phyloP scores from a whole-genome alignment of 2,797 vertebrate genomes.

The Liasis olivaceus region DNA sequence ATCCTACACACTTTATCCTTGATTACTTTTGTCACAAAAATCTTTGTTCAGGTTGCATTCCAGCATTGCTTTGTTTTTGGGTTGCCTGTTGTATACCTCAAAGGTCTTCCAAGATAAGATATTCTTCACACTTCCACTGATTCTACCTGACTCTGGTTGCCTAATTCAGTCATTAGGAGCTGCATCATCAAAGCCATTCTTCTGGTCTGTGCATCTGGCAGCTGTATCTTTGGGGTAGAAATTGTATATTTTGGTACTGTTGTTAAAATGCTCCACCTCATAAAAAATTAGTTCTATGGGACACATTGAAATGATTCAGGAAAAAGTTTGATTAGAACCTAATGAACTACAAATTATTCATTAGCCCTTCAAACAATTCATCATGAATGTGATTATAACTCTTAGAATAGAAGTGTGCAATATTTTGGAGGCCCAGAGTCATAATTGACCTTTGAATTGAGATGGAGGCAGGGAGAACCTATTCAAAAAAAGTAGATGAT shows the following conservation, averaged over 20 bases:
- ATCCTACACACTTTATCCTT: background rate
- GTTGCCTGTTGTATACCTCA: background rate
- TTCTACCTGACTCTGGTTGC: background rate
- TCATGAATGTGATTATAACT: background rate
- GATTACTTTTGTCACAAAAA: background rate
- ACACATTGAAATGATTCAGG: background rate
- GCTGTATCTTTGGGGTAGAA: background rate
- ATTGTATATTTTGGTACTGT: background rate
- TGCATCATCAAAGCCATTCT: background rate
- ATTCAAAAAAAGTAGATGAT: background rate
- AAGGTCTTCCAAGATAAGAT: background rate
- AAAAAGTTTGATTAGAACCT: background rate
- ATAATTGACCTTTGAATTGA: background rate
- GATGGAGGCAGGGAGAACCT: background rate
- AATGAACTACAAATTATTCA: background rate
- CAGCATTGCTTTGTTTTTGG: background rate
- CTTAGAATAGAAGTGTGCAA: background rate
- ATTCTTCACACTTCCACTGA: background rate
- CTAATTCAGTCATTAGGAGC: background rate
- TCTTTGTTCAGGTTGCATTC: background rate
- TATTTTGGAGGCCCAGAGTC: background rate
- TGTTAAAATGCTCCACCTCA: background rate
- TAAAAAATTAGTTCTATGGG: background rate
- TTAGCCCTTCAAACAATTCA: background rate
- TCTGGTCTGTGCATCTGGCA: background rate